phyloP scores from a whole-genome alignment of 2,113 vertebrate species.

The cat (Felis catus) region F.catus_Fca126_mat1.0 CM031417.1:101004001-101004500 shows the following conservation, averaged over 20 bases:
- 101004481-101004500: not conserved
- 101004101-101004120: conserved; percentile 82
- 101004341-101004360: not conserved
- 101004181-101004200: conserved; percentile 74
- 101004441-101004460: not conserved
- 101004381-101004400: not conserved
- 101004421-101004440: not conserved
- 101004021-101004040: not conserved
- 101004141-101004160: conserved; percentile 82
- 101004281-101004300: not conserved
- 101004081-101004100: conserved; percentile 85
- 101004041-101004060: not conserved
- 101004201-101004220: not conserved
- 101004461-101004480: conserved; percentile 18
- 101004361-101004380: not conserved
- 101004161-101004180: conserved; percentile 82
- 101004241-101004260: not conserved
- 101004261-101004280: not conserved
- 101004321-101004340: not conserved
- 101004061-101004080: conserved; percentile 53
- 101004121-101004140: conserved; percentile 73
- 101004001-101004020: not conserved
- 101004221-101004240: not conserved
- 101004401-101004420: not conserved
- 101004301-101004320: not conserved